These are phyloP conservation scores for Petrocephalus zakoni DNA, from an alignment of 2,113 vertebrate genomes.

Conservation along the genomic window DNA sequence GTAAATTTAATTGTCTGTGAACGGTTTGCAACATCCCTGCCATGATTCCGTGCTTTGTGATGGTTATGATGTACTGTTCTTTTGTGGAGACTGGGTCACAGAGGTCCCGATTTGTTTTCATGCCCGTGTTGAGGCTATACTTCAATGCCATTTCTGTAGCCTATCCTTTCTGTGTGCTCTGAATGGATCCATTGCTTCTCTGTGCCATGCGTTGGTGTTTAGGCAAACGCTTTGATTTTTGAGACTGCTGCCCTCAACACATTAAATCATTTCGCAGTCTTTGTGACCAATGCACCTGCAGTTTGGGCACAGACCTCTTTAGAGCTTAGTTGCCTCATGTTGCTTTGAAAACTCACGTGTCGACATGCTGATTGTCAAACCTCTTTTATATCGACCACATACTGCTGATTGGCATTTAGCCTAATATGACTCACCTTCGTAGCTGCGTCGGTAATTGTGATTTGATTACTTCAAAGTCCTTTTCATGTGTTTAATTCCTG, in stretches of 20 bases:
- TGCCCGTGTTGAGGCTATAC: background rate
- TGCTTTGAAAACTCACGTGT: background rate
- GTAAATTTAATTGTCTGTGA: background rate
- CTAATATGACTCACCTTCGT: background rate
- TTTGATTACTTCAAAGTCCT: conserved; percentile 9
- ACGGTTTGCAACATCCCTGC: background rate
- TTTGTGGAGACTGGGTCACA: background rate
- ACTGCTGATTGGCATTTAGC: background rate
- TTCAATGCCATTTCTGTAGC: background rate
- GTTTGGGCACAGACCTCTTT: background rate
- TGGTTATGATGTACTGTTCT: background rate
- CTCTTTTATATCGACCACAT: conserved; percentile 1
- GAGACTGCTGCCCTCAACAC: background rate
- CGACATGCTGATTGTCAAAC: background rate
- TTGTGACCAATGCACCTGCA: background rate
- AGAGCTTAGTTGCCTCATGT: background rate
- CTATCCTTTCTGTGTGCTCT: background rate
- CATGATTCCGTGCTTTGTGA: background rate
- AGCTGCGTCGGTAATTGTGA: background rate
- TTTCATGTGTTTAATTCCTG: background rate
- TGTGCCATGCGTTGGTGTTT: background rate
- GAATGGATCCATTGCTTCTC: background rate
- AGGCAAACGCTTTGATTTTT: background rate
- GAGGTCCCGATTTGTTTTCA: background rate
- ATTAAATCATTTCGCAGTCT: background rate